Evolutionary conservation across 2,888 invertebrate species (phyloP).

Genomic region (Orchesellides sinensis): DNA sequence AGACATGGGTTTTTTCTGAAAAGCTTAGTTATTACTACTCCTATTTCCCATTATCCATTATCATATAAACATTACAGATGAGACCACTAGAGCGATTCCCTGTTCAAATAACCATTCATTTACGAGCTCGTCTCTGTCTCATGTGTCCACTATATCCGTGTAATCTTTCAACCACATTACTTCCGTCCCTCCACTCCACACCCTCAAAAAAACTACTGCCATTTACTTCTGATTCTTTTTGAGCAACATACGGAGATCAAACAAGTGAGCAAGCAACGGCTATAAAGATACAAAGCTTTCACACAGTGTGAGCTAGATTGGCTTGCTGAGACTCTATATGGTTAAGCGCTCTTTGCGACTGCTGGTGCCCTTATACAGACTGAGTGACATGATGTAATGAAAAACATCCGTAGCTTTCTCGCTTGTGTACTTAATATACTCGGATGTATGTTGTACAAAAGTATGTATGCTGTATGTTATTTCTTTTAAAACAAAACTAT

Average conservation of each 20-base stretch:
- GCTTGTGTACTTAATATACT: too few species aligned
- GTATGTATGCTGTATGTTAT: conserved; percentile 1
- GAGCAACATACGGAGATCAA: conserved; percentile 11
- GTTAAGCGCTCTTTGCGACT: too few species aligned
- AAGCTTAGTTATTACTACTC: too few species aligned
- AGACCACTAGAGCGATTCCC: neutral
- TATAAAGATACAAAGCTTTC: neutral
- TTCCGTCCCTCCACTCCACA: neutral
- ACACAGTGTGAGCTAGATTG: conserved; percentile 14
- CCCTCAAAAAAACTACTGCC: neutral
- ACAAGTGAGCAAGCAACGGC: neutral
- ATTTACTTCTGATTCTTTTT: conserved; percentile 7
- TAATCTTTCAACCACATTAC: neutral
- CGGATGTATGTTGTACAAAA: too few species aligned
- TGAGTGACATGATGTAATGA: neutral
- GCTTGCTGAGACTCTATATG: conserved; percentile 12
- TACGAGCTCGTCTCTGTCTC: neutral
- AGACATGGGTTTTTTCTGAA: too few species aligned
- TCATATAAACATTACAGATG: neutral
- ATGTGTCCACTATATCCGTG: neutral
- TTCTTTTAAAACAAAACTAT: neutral
- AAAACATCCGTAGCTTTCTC: too few species aligned
- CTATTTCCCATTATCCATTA: neutral
- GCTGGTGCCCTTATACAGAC: too few species aligned
- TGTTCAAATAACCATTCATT: neutral